These are phyloP conservation scores for Esperia sulphurella DNA, from an alignment of 2,888 invertebrate species.

Conservation along the genomic window DNA sequence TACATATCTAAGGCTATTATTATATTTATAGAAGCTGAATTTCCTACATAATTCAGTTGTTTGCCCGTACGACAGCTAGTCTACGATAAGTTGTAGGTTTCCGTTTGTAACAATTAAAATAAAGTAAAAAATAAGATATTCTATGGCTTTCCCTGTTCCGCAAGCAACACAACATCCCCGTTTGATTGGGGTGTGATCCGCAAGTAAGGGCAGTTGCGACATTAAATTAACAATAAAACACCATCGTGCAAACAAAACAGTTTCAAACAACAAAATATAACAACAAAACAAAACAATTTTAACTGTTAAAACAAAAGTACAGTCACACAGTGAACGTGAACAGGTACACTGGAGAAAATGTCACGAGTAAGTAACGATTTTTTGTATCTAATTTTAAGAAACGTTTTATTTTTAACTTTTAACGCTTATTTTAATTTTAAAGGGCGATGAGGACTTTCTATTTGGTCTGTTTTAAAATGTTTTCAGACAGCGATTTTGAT, in stretches of 20 bases:
- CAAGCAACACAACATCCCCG: slow-evolving; percentile 58
- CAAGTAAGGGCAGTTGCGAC: slow-evolving; percentile 47
- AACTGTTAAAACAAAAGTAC: slow-evolving; percentile 13
- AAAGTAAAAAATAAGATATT: slow-evolving; percentile 25
- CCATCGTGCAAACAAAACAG: slow-evolving; percentile 42
- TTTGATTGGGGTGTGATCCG: slow-evolving; percentile 69
- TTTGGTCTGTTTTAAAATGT: neutral
- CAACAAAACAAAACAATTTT: slow-evolving; percentile 9
- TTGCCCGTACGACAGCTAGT: no score
- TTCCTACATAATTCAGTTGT: no score
- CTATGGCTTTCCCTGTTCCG: slow-evolving; percentile 34
- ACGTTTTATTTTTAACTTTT: slow-evolving; percentile 30
- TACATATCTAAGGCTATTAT: no score
- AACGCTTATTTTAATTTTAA: neutral
- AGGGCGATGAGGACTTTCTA: neutral
- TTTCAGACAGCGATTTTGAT: slow-evolving; percentile 2
- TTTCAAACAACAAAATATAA: slow-evolving; percentile 14
- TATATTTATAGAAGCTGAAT: no score
- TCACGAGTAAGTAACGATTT: slow-evolving; percentile 56
- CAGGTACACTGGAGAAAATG: slow-evolving; percentile 18
- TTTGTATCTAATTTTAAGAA: slow-evolving; percentile 34
- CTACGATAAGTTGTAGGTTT: no score
- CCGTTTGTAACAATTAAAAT: no score
- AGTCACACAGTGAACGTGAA: slow-evolving; percentile 7
- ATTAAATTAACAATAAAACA: slow-evolving; percentile 60